Evolutionary conservation across 2,888 invertebrate species (phyloP).

Genomic region (Aphodius sticticus): DNA sequence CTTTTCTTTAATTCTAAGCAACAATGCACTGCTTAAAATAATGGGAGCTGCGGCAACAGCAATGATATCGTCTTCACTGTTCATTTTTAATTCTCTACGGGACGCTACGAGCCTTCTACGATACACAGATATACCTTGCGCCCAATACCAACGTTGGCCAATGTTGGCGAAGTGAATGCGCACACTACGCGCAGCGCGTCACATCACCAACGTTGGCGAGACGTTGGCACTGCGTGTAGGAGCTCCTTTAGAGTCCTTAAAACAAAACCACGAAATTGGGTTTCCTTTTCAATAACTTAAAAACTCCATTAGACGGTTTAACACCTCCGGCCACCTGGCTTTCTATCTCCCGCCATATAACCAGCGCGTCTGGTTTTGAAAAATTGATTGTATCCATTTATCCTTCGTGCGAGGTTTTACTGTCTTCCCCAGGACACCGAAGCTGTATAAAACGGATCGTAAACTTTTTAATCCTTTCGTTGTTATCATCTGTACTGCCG

Average conservation of each 20-base stretch:
- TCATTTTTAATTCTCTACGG: too few species aligned
- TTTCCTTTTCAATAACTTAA: conserved; percentile 7
- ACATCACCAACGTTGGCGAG: too few species aligned
- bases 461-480: conserved; percentile 37
- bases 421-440: background rate
- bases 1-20: too few species aligned
- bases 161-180: too few species aligned
- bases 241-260: background rate
- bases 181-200: too few species aligned
- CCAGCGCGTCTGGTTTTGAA: background rate
- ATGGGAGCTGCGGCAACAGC: too few species aligned
- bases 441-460: conserved; percentile 36
- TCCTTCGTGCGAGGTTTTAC: background rate
- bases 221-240: too few species aligned
- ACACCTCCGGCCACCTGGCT: background rate
- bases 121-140: too few species aligned
- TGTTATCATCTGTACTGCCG: conserved; percentile 31
- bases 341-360: background rate
- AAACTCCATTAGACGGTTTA: background rate
- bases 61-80: too few species aligned
- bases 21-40: too few species aligned
- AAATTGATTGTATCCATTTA: conserved; percentile 4
- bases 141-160: too few species aligned
- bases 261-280: background rate
- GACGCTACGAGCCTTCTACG: too few species aligned